These are phyloP conservation scores for Brachyopa scutellaris DNA, from an alignment of 2,888 invertebrate genomes.

Conservation along the genomic window DNA sequence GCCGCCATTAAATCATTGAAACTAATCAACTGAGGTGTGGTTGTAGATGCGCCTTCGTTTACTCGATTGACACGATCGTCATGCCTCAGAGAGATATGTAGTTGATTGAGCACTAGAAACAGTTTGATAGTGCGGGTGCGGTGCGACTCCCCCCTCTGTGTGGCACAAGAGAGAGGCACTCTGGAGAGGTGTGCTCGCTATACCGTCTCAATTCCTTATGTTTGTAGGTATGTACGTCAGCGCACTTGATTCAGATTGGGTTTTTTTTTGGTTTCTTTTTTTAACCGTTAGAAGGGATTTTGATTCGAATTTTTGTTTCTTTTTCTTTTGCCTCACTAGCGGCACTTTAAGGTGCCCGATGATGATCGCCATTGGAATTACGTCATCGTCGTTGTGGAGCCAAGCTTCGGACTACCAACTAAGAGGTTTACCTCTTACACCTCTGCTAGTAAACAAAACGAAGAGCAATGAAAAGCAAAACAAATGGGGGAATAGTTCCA, in stretches of 20 bases:
- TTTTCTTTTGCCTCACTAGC: background rate
- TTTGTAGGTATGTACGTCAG: slow-evolving; percentile 56
- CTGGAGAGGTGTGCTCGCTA: slow-evolving; percentile 62
- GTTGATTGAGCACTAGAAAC: slow-evolving; percentile 50
- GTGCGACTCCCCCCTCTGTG: background rate
- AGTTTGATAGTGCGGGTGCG: background rate
- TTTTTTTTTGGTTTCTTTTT: slow-evolving; percentile 5
- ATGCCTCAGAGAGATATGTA: slow-evolving; percentile 42
- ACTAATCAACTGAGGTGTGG: slow-evolving; percentile 73
- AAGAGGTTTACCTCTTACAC: slow-evolving; percentile 53
- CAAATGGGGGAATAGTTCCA: too few relatives aligned
- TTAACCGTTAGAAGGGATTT: slow-evolving; percentile 52
- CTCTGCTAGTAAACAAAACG: slow-evolving; percentile 56
- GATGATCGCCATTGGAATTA: slow-evolving; percentile 61
- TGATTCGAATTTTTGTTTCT: slow-evolving; percentile 17
- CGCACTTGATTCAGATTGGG: slow-evolving; percentile 57
- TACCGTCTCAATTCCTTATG: slow-evolving; percentile 42
- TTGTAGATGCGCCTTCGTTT: slow-evolving; percentile 70
- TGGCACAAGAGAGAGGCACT: background rate
- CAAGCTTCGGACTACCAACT: slow-evolving; percentile 47
- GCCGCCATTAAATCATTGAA: slow-evolving; percentile 71
- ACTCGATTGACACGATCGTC: slow-evolving; percentile 60
- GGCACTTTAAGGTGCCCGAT: slow-evolving; percentile 61
- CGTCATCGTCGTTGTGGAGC: slow-evolving; percentile 34
- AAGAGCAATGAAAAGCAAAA: slow-evolving; percentile 18